Evolutionary conservation across 2,113 vertebrate species (phyloP).

Genomic region (Prunella himalayana): DNA sequence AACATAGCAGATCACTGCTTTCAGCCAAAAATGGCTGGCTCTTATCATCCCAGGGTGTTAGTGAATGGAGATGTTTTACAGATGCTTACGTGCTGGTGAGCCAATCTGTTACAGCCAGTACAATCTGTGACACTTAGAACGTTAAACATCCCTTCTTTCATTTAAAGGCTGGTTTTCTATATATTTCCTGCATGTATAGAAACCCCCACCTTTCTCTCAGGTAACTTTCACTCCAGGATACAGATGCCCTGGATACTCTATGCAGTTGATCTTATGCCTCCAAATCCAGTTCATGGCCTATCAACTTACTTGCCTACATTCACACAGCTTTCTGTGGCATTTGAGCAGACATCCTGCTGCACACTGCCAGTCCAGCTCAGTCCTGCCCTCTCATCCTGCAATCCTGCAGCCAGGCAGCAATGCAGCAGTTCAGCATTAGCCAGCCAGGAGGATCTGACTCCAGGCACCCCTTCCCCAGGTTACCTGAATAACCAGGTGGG

Average conservation of each 20-base stretch:
- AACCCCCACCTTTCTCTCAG: neutral
- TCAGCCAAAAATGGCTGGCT: neutral
- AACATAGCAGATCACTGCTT: conserved; percentile 9
- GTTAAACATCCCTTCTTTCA: neutral
- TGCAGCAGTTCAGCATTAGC: neutral
- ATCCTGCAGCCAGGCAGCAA: neutral
- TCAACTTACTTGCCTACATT: neutral
- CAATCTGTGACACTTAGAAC: neutral
- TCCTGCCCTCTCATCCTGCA: neutral
- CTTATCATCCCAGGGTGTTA: conserved; percentile 2
- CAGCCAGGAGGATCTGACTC: neutral
- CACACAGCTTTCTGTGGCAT: neutral
- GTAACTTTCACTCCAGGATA: neutral
- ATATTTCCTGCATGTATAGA: neutral
- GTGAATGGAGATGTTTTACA: neutral
- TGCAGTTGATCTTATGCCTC: neutral
- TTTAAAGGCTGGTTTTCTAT: neutral
- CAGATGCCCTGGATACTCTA: neutral
- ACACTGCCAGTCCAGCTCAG: neutral
- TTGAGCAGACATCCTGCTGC: neutral
- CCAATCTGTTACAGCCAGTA: neutral
- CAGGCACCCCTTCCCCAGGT: neutral
- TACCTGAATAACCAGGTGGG: conserved; percentile 86
- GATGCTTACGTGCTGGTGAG: neutral
- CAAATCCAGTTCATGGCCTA: neutral